Evolutionary conservation across 92 coral and sea anemone species (phyloP).

Genomic region (Epizoanthus rinbou): DNA sequence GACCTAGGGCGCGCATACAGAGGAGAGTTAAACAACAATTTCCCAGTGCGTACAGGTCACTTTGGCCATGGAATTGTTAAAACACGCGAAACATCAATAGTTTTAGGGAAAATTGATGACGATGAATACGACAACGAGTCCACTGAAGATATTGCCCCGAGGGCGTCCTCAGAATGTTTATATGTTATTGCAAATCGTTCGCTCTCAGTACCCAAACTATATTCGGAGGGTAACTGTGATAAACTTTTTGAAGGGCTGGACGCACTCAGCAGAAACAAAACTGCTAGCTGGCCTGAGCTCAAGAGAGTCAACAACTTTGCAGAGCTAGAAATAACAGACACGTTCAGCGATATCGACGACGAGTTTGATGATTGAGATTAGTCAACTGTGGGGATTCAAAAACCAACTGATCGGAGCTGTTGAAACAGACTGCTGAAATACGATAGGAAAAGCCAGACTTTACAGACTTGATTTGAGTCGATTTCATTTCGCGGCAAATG

Average conservation of each 20-base stretch:
- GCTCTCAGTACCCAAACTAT: constrained; percentile 13
- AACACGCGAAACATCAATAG: background rate
- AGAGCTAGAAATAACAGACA: constrained; percentile 3
- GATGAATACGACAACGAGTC: constrained; percentile 30
- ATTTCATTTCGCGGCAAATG: background rate
- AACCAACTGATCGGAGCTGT: background rate
- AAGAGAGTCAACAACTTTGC: constrained; percentile 7
- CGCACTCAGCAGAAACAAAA: background rate
- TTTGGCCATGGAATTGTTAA: background rate
- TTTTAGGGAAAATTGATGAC: constrained; percentile 33
- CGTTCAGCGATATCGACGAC: constrained; percentile 21
- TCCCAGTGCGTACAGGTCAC: background rate
- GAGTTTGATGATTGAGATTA: background rate
- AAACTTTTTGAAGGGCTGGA: constrained; percentile 8
- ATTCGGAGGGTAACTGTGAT: background rate
- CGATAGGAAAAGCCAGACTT: background rate
- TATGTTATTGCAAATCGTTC: constrained; percentile 10
- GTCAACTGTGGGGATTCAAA: background rate
- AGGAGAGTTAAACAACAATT: constrained; percentile 22
- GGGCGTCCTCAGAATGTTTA: constrained; percentile 7
- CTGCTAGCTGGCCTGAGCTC: constrained; percentile 39
- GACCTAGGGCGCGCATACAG: constrained; percentile 23
- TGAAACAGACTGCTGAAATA: background rate
- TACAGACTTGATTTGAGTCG: background rate
- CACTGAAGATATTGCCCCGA: constrained; percentile 17